Evolutionary conservation across 2,797 vertebrate species (phyloP), one percentile per base, ranked within the genome.

Genomic region (Cephalopachus bancanus): DNA sequence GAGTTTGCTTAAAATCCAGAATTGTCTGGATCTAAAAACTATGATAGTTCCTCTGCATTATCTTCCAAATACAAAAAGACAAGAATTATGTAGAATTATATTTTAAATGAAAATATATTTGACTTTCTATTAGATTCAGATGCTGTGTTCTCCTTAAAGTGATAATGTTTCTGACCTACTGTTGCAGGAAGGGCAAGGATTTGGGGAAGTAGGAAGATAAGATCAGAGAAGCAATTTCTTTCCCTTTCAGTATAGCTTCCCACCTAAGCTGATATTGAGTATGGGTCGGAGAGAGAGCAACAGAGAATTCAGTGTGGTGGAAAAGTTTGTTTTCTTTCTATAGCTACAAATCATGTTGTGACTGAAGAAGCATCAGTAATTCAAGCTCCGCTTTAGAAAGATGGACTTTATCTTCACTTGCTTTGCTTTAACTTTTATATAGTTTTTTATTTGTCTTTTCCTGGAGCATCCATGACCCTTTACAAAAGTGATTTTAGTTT

Each of bases 1-100:
- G 16, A 80, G 57, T 80, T 83, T 81, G 17, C 76, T 76, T 96
- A 85, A 89, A 74, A 95, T 53, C 57, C 33, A 74, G 22, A 74
- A 20, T 72, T 65, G 6, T 62, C 69, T 87, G 10, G 10, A 75
- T 84, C 26, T 81, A 55, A 87, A 64, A 71, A 22, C 49, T 1
- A 59, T 80, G 55, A 10, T 26, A 69, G 69, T n/a, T 14, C 7
- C 16, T 86, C 53, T 62, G 2, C 0, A 28, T 90, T 67, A 84
- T 62, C 49, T 55, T 78, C 2, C 26, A 92, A 71, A 79, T 4
- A 78, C 60, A 80, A 60, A 72, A 95, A 60, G 67, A 28, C 16
- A 78, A 95, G 1, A 80, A 72, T 93, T 62, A 10, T 67, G 14
- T 30, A 59, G 33, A 65, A 76, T 60, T 78, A 30, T 44, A 1